phyloP scores from a whole-genome alignment of 2,113 vertebrate genomes.

The Eretmochelys imbricata region DNA sequence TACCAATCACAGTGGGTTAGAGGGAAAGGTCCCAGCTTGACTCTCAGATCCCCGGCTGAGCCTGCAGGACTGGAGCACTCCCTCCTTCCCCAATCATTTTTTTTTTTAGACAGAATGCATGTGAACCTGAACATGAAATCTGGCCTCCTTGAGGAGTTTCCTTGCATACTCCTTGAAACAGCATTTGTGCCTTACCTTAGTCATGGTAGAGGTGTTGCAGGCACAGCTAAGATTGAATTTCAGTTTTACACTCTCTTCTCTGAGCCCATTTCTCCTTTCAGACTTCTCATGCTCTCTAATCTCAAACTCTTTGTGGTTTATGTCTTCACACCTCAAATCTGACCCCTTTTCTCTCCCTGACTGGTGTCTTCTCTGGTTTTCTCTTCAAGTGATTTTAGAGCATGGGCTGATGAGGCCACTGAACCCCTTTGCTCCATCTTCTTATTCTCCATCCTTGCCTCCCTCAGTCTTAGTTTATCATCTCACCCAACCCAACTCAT shows the following conservation, averaged over 20 bases:
- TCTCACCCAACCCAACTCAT: background rate
- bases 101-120: background rate
- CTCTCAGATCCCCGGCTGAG: background rate
- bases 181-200: background rate
- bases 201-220: background rate
- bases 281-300: constrained; percentile 10
- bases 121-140: background rate
- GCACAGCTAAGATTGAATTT: constrained; percentile 7
- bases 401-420: background rate
- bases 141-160: constrained; percentile 23
- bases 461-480: background rate
- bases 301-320: background rate
- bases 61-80: background rate
- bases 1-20: background rate
- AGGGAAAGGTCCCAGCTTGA: background rate
- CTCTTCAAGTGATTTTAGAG: background rate
- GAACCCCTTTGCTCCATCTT: background rate
- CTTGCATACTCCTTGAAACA: background rate
- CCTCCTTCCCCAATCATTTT: background rate
- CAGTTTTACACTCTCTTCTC: background rate
- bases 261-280: background rate
- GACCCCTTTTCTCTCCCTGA: background rate
- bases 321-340: background rate
- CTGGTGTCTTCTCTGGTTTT: background rate
- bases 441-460: background rate